These are phyloP conservation scores for Suncus etruscus DNA, from an alignment of 2,113 vertebrate species.

Conservation along the genomic window DNA sequence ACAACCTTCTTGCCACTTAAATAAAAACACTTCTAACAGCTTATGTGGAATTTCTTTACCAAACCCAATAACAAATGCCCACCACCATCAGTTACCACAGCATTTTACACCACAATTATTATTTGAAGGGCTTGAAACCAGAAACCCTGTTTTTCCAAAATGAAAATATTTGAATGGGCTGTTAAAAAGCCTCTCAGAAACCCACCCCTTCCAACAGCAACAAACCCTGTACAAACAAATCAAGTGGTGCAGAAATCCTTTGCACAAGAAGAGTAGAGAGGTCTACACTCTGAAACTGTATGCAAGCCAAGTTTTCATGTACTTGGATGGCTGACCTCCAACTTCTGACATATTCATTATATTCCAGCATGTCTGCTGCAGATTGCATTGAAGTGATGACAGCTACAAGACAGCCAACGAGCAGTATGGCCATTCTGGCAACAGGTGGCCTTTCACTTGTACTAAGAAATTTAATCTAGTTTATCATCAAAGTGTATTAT, in stretches of 20 bases:
- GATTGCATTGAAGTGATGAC: slow-evolving; percentile 92
- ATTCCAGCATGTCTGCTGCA: slow-evolving; percentile 90
- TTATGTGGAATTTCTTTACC: slow-evolving; percentile 77
- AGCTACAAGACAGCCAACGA: slow-evolving; percentile 92
- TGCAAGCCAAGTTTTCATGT: slow-evolving; percentile 92
- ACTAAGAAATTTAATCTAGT: slow-evolving; percentile 92
- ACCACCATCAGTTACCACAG: slow-evolving; percentile 76
- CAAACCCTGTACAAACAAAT: slow-evolving; percentile 93
- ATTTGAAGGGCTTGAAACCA: slow-evolving; percentile 85
- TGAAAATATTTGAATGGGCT: slow-evolving; percentile 91
- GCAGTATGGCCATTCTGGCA: slow-evolving; percentile 91
- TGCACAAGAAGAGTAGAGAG: slow-evolving; percentile 89
- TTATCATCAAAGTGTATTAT: slow-evolving; percentile 92
- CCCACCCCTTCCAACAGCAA: slow-evolving; percentile 90
- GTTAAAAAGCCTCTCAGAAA: slow-evolving; percentile 91
- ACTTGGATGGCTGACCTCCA: slow-evolving; percentile 94
- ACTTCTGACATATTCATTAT: slow-evolving; percentile 94
- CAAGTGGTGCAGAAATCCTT: slow-evolving; percentile 92
- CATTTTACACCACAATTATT: slow-evolving; percentile 86
- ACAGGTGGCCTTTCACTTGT: slow-evolving; percentile 93
- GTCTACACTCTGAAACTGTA: slow-evolving; percentile 89
- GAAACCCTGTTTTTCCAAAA: slow-evolving; percentile 87
- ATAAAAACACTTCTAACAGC: slow-evolving; percentile 79
- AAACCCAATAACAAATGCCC: slow-evolving; percentile 82
- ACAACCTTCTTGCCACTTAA: slow-evolving; percentile 54